A percentile compares a stretch with the other conserved stretches of the same genome.
Evolutionary conservation across 2,113 vertebrate genomes (phyloP).

Genomic region (Ctenomys sociabilis): DNA sequence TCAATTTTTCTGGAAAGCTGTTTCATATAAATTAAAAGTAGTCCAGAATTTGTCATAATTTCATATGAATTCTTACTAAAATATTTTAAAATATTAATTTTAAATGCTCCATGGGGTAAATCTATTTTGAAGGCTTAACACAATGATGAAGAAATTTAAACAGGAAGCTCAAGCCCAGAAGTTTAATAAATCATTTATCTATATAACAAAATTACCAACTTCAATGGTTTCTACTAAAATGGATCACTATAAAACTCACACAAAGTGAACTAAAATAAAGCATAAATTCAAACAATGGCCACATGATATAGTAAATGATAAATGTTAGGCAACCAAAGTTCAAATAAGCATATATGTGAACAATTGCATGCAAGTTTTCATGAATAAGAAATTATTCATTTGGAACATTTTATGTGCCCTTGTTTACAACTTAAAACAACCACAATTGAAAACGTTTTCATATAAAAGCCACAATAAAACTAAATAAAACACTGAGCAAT

Average conservation of each 20-base stretch:
- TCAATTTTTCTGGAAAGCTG: slow-evolving; percentile 52
- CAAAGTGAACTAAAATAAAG: slow-evolving; percentile 18
- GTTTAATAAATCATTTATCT: slow-evolving; percentile 23
- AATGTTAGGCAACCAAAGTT: neutral
- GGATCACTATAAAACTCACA: slow-evolving; percentile 50
- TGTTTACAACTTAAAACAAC: slow-evolving; percentile 68
- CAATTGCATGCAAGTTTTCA: slow-evolving; percentile 16
- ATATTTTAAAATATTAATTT: slow-evolving; percentile 40
- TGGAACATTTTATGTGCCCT: slow-evolving; percentile 60
- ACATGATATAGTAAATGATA: slow-evolving; percentile 6
- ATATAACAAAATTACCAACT: slow-evolving; percentile 50
- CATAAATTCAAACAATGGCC: neutral
- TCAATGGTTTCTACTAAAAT: slow-evolving; percentile 59
- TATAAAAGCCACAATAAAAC: slow-evolving; percentile 73
- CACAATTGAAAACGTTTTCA: slow-evolving; percentile 76
- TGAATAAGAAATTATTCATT: slow-evolving; percentile 48
- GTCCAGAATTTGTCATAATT: slow-evolving; percentile 38
- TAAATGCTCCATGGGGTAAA: slow-evolving; percentile 42
- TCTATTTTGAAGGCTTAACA: slow-evolving; percentile 7
- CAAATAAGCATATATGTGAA: slow-evolving; percentile 29
- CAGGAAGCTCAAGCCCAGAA: slow-evolving; percentile 48
- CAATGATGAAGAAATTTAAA: slow-evolving; percentile 46
- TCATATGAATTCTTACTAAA: slow-evolving; percentile 38
- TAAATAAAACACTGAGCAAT: slow-evolving; percentile 69
- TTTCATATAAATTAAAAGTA: slow-evolving; percentile 49